phyloP scores from a whole-genome alignment of 2,888 invertebrate genomes.

The Caenorhabditis imperialis region DNA sequence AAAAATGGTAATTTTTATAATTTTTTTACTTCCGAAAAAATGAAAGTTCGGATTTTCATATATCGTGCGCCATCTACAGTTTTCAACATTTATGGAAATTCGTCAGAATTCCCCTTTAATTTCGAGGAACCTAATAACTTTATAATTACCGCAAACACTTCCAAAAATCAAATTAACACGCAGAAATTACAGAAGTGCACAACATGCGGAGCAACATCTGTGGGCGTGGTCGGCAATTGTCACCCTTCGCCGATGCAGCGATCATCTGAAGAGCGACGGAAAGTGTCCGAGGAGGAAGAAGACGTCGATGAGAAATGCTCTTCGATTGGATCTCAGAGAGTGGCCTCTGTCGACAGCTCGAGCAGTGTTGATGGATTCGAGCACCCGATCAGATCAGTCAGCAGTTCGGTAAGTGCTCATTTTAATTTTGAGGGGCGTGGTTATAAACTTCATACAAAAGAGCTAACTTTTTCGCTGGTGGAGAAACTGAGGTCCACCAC shows the following conservation, averaged over 20 bases:
- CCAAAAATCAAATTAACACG: conserved; percentile 18
- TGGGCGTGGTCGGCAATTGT: conserved; percentile 25
- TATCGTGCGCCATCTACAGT: too few species aligned
- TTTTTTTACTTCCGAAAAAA: too few species aligned
- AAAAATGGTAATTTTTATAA: conserved; percentile 37
- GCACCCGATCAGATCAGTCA: conserved; percentile 34
- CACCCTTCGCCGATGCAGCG: conserved; percentile 29
- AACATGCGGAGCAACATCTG: conserved; percentile 44
- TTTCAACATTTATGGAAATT: too few species aligned
- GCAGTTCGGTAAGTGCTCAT: conserved; percentile 27
- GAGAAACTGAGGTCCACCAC: too few species aligned
- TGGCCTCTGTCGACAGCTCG: conserved; percentile 21
- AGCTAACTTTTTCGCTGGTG: too few species aligned
- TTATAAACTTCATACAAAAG: too few species aligned
- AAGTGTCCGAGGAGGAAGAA: conserved; percentile 28
- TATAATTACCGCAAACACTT: too few species aligned
- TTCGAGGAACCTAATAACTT: too few species aligned
- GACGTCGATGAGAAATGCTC: conserved; percentile 32
- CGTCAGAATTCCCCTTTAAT: background rate
- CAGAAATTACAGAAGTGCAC: conserved; percentile 44
- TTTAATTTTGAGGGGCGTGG: too few species aligned
- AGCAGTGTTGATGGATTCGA: conserved; percentile 18
- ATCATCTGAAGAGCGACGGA: conserved; percentile 38
- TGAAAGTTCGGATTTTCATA: too few species aligned
- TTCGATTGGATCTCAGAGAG: conserved; percentile 27